Base-by-base conservation (phyloP, 2,888 invertebrate species). In the Anorthoa munda region DNA sequence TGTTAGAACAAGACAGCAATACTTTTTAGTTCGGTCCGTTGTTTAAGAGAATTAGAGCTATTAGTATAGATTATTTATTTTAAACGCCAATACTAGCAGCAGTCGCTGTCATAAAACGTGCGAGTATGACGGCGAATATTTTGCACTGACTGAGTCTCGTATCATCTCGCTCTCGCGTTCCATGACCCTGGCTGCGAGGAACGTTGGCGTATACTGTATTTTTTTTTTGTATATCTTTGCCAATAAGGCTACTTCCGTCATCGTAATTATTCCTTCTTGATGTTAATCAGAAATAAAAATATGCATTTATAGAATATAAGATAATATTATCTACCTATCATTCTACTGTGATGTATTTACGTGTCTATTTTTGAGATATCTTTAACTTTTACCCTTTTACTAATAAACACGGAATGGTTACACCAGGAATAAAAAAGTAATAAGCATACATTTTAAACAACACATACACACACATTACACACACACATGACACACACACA, bases 351-450 rank as follows among this genome's bases (percentile, higher is more conserved):
- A 78, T 78, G 67, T 39, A 39, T 68, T 17, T 53, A 53, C 45
- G 56, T 79, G 74, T 77, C 61, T 79, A 77, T 77, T 77, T 77
- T 77, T 77, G 77, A 77, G 77, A 77, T 77, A 63, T 79, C 79
- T 72, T 63, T 79, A 73, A 66, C 3, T 63, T 9, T 39, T 7
- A 7, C 31, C 31, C 31, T 31, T 7, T 31, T 5, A 31, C 5
- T 31, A 31, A 31, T 7, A 31, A 31, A 31, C 31, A 31, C 31
- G 31, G 31, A 31, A 31, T 31, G 7, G 31, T 5, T 26, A 26
- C 4, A 26, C 26, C 3, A 26, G 26, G 26, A 5, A 31, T 31
- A 31, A 31, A 31, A 31, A 31, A 7, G 31, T 5, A 5, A 31
- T 31, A 31, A 31, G 0, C 5, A 31, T 31, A 31, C 7, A 31